Evolutionary conservation across 2,888 invertebrate genomes (phyloP).

Genomic region (Andrena dorsata): DNA sequence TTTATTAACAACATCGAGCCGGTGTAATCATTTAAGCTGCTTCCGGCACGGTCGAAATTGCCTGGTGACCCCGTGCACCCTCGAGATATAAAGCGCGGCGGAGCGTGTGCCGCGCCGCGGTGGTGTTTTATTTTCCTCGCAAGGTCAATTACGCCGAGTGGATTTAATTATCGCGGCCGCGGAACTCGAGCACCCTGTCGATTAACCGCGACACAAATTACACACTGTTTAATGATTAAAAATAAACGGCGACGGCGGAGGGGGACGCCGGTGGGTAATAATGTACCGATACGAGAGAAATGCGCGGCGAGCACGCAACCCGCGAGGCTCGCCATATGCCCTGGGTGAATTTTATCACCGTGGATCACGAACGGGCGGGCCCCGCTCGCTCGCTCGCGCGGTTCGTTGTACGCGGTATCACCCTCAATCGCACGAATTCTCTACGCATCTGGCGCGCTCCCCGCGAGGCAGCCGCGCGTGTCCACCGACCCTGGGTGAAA

Average conservation of each 20-base stretch:
- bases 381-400: not conserved
- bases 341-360: slow-evolving; percentile 38
- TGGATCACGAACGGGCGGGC: slow-evolving; percentile 36
- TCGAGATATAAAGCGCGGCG: not conserved
- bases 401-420: slow-evolving; percentile 20
- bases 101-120: not conserved
- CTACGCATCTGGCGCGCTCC: slow-evolving; percentile 55
- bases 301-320: slow-evolving; percentile 17
- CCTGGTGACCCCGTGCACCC: slow-evolving; percentile 12
- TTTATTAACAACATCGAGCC: slow-evolving; percentile 4
- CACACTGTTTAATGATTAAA: slow-evolving; percentile 18
- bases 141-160: slow-evolving; percentile 21
- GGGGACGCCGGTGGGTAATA: not conserved
- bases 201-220: slow-evolving; percentile 48
- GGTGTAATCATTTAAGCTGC: not conserved
- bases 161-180: slow-evolving; percentile 43
- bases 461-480: slow-evolving; percentile 26
- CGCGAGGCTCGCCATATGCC: slow-evolving; percentile 31
- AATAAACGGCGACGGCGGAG: not conserved
- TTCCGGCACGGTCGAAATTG: slow-evolving; percentile 33
- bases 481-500: slow-evolving; percentile 8
- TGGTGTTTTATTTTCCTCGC: not conserved
- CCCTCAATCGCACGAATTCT: slow-evolving; percentile 41
- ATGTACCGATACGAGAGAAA: slow-evolving; percentile 25
- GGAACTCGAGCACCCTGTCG: slow-evolving; percentile 20